Evolutionary conservation across 2,113 vertebrate genomes (phyloP).

Genomic region (Ctenodactylus gundi): DNA sequence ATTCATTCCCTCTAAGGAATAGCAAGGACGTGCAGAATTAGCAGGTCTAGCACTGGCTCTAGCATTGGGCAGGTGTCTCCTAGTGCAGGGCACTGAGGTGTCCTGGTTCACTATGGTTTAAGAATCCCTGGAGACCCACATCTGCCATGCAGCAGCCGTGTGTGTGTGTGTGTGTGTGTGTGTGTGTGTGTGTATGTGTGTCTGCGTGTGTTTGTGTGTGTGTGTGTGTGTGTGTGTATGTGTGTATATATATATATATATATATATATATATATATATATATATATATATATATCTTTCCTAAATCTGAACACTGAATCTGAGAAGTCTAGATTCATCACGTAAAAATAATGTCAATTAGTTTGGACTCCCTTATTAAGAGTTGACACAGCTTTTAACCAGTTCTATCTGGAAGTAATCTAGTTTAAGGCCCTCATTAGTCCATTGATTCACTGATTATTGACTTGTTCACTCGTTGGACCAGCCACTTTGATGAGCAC

Average conservation of each 20-base stretch:
- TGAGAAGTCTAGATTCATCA: background rate
- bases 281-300: too few relatives aligned
- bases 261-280: too few relatives aligned
- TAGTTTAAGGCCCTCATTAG: background rate
- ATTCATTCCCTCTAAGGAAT: background rate
- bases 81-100: background rate
- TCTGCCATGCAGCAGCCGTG: too few relatives aligned
- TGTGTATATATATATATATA: too few relatives aligned
- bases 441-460: background rate
- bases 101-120: background rate
- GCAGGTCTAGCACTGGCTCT: background rate
- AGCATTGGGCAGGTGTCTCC: background rate
- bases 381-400: background rate
- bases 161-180: too few relatives aligned
- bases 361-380: background rate
- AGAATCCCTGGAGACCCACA: background rate
- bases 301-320: background rate
- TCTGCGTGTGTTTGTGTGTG: too few relatives aligned
- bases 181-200: too few relatives aligned
- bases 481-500: background rate
- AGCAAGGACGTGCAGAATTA: background rate
- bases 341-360: background rate
- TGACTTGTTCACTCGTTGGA: background rate
- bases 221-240: too few relatives aligned
- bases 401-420: slow-evolving; percentile 19